Evolutionary conservation across 2,797 vertebrate genomes (phyloP).

Genomic region (Aythya fuligula): DNA sequence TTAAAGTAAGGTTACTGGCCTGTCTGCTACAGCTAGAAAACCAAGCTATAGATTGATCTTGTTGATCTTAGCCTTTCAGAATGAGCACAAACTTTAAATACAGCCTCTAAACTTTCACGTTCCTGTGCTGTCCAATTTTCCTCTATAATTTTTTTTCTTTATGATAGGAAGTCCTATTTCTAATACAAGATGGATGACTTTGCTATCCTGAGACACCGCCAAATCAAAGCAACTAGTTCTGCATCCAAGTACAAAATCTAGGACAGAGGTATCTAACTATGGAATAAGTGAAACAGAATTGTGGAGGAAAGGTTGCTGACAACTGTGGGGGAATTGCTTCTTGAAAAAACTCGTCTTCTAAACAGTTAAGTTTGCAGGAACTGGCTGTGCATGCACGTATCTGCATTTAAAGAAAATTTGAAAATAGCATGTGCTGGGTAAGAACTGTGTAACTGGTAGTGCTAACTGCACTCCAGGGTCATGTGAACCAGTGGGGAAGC

Average conservation of each 20-base stretch:
- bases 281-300: constrained; percentile 23
- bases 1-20: background rate
- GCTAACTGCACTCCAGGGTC: background rate
- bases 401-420: background rate
- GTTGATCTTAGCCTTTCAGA: background rate
- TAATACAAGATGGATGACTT: constrained; percentile 25
- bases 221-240: constrained; percentile 30
- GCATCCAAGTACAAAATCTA: background rate
- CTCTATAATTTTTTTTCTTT: constrained; percentile 11
- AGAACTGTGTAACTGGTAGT: background rate
- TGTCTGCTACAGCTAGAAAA: background rate
- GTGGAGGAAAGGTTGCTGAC: constrained; percentile 27
- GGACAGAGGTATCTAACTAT: background rate
- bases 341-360: background rate
- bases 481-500: background rate
- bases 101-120: background rate
- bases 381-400: accelerated
- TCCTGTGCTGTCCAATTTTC: background rate
- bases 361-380: background rate
- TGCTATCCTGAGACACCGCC: background rate
- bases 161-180: constrained; percentile 15
- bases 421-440: background rate
- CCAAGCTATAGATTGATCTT: background rate
- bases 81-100: background rate
- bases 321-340: background rate